Conservation (phyloP, 2,797 vertebrate genomes). For the Channa striata region DNA sequence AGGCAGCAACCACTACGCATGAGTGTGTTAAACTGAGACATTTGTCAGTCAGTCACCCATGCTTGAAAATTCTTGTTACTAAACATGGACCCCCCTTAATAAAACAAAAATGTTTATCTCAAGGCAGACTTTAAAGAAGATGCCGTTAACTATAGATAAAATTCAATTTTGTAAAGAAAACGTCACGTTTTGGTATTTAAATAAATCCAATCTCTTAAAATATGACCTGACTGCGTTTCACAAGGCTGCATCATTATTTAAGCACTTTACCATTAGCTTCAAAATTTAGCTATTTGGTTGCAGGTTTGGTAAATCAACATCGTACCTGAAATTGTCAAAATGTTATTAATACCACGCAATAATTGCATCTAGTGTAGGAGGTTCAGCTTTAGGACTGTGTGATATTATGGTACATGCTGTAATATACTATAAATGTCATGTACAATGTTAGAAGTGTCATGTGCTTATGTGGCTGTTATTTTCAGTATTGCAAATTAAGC, state of each 20-base stretch:
- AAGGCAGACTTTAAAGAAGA: background rate
- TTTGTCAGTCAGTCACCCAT: constrained; percentile 3
- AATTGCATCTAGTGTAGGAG: background rate
- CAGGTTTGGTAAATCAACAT: background rate
- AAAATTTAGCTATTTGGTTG: constrained; percentile 5
- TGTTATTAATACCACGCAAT: background rate
- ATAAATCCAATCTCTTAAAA: background rate
- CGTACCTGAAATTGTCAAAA: background rate
- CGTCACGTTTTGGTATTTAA: background rate
- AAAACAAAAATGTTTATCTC: background rate
- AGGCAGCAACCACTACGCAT: background rate
- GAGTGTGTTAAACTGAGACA: constrained; percentile 11
- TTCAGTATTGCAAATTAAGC: background rate
- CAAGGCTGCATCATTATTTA: constrained; percentile 9
- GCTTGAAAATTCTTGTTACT: background rate
- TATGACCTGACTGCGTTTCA: background rate
- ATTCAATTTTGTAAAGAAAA: background rate
- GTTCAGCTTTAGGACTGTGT: background rate
- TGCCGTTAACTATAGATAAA: background rate
- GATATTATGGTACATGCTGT: background rate
- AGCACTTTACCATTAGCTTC: constrained; percentile 12
- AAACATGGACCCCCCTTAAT: background rate
- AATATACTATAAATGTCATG: background rate
- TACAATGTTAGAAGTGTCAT: too few species aligned
- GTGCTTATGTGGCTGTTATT: background rate